Conservation (phyloP, 2,113 vertebrate species). For the Narcine bancroftii region DNA sequence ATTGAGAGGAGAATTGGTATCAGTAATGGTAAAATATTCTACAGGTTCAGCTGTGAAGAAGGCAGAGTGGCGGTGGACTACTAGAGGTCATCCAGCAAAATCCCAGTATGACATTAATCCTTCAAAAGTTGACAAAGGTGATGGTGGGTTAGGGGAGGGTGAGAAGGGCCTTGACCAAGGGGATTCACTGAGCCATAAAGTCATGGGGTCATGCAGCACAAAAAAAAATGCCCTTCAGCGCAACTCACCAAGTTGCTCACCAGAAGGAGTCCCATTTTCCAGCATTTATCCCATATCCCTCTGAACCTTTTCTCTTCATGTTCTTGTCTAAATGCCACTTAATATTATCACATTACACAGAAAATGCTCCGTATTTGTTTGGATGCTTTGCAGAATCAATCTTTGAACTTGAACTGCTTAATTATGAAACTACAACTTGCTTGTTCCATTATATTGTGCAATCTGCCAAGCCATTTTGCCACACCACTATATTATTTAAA, state of each 20-base stretch:
- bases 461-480: not conserved
- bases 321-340: too few species aligned
- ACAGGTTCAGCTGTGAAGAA: not conserved
- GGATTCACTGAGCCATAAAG: not conserved
- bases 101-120: not conserved
- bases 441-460: not conserved
- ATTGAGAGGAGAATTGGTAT: not conserved
- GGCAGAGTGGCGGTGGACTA: not conserved
- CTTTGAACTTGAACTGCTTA: not conserved
- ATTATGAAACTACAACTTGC: not conserved
- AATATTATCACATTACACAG: not conserved
- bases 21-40: not conserved
- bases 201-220: too few species aligned
- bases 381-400: not conserved
- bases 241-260: too few species aligned
- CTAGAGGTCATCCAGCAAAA: not conserved
- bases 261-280: too few species aligned
- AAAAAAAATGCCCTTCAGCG: too few species aligned
- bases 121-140: not conserved
- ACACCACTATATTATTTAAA: not conserved
- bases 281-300: too few species aligned
- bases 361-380: not conserved
- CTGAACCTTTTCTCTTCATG: too few species aligned
- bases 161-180: not conserved
- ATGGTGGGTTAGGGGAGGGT: not conserved